A percentile compares a stretch with the other conserved stretches of the same genome.
Evolutionary conservation across 2,888 invertebrate species (phyloP).

Genomic region (Drosophila nr. medialis): DNA sequence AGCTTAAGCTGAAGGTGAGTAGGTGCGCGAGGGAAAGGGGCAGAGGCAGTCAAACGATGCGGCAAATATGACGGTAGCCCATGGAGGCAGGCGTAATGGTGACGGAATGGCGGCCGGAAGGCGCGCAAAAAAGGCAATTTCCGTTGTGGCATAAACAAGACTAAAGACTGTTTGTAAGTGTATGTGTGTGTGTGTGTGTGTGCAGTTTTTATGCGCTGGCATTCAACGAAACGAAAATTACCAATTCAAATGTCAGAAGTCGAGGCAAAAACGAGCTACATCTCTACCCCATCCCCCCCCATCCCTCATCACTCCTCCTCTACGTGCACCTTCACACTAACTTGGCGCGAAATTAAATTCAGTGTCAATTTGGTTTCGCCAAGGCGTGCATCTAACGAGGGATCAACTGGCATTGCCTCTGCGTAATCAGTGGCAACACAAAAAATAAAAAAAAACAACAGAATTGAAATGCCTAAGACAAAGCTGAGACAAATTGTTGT

Average conservation of each 20-base stretch:
- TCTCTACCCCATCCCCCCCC: not conserved
- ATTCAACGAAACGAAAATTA: conserved; percentile 71
- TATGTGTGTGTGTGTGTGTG: conserved; percentile 17
- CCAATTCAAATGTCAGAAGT: conserved; percentile 78
- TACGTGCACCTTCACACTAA: not conserved
- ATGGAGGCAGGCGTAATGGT: conserved; percentile 16
- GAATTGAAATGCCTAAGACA: conserved; percentile 30
- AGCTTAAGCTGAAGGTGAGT: conserved; percentile 51
- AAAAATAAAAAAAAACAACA: not conserved
- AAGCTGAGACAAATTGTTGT: conserved; percentile 55
- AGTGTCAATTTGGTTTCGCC: conserved; percentile 72
- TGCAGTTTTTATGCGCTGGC: conserved; percentile 62
- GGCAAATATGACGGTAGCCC: conserved; percentile 61
- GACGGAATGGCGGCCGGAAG: conserved; percentile 61
- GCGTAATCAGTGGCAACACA: conserved; percentile 49
- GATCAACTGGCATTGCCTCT: conserved; percentile 39
- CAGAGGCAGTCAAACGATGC: conserved; percentile 57
- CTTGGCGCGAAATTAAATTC: conserved; percentile 74
- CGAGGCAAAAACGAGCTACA: conserved; percentile 40
- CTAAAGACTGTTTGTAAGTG: conserved; percentile 35
- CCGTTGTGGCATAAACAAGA: conserved; percentile 65
- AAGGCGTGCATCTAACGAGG: conserved; percentile 62
- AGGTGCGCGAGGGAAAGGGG: not conserved
- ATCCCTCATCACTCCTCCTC: not conserved
- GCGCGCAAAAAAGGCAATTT: conserved; percentile 77